These are phyloP conservation scores for Aplocera efformata DNA, from an alignment of 2,888 invertebrate species.

Conservation along the genomic window DNA sequence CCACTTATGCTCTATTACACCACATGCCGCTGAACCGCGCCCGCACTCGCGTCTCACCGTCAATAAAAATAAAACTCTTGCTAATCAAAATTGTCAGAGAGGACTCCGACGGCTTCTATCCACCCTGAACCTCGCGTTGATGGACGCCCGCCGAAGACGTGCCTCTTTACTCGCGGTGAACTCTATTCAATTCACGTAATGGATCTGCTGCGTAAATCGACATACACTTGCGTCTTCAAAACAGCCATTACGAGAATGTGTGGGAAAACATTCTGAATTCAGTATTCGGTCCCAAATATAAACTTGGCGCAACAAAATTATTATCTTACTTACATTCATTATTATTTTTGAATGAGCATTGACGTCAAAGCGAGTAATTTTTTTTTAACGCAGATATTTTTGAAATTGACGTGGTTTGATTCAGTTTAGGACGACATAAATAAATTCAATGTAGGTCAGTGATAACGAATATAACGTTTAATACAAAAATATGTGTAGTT, in stretches of 20 bases:
- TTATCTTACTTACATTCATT: constrained; percentile 30
- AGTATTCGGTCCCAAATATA: constrained; percentile 38
- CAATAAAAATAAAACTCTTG: constrained; percentile 64
- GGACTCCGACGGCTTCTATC: constrained; percentile 4
- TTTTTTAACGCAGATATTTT: constrained; percentile 22
- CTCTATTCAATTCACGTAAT: too few relatives aligned
- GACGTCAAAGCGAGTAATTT: constrained; percentile 51
- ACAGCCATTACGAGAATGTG: constrained; percentile 35
- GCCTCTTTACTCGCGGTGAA: background rate
- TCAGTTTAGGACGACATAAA: constrained; percentile 17
- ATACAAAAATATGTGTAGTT: constrained; percentile 21
- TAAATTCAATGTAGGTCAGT: constrained; percentile 21
- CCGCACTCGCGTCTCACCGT: constrained; percentile 39
- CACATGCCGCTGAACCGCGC: constrained; percentile 50
- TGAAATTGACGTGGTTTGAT: constrained; percentile 11
- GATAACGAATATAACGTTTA: constrained; percentile 19
- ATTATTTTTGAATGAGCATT: constrained; percentile 68
- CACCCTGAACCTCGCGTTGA: constrained; percentile 1
- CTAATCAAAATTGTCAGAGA: constrained; percentile 44
- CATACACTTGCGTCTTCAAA: constrained; percentile 26
- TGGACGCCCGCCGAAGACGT: constrained; percentile 1
- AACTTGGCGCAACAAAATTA: constrained; percentile 44
- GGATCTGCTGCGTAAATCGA: too few relatives aligned
- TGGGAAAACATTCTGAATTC: constrained; percentile 32
- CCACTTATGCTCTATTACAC: constrained; percentile 68